phyloP scores from a whole-genome alignment of 2,888 invertebrate species.

The Trachelus tabidus region DNA sequence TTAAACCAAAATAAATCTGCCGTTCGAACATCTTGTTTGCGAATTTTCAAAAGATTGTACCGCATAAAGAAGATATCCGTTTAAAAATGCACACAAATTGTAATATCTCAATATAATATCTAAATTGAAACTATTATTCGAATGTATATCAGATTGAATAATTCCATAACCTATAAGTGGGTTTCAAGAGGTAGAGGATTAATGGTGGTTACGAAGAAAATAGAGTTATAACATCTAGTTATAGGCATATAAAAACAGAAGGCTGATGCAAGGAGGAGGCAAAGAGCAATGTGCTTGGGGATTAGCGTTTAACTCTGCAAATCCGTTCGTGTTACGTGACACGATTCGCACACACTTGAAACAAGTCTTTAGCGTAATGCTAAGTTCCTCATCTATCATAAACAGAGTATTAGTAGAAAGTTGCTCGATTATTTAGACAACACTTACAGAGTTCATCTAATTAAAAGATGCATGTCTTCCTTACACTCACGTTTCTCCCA shows the following conservation, averaged over 20 bases:
- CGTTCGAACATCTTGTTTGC: background rate
- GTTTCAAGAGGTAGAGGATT: constrained; percentile 21
- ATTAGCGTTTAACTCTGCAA: background rate
- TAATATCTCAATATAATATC: background rate
- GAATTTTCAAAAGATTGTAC: background rate
- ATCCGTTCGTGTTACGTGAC: background rate
- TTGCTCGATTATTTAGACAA: constrained; percentile 17
- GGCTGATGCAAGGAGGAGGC: background rate
- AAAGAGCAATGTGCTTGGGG: background rate
- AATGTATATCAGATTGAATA: background rate
- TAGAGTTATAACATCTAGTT: constrained; percentile 36
- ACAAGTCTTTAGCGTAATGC: background rate
- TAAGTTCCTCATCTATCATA: background rate
- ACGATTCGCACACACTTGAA: background rate
- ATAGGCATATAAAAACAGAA: background rate
- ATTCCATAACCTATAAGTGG: background rate
- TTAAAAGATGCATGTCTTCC: background rate
- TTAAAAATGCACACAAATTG: too few species aligned
- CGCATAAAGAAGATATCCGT: too few species aligned
- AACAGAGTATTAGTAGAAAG: constrained; percentile 2
- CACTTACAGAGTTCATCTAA: background rate
- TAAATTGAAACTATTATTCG: background rate
- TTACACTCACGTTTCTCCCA: background rate
- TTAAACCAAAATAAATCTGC: too few species aligned
- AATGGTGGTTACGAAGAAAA: constrained; percentile 36